phyloP scores from a whole-genome alignment of 92 coral and sea anemone species.

The Epizoanthus stellaris region DNA sequence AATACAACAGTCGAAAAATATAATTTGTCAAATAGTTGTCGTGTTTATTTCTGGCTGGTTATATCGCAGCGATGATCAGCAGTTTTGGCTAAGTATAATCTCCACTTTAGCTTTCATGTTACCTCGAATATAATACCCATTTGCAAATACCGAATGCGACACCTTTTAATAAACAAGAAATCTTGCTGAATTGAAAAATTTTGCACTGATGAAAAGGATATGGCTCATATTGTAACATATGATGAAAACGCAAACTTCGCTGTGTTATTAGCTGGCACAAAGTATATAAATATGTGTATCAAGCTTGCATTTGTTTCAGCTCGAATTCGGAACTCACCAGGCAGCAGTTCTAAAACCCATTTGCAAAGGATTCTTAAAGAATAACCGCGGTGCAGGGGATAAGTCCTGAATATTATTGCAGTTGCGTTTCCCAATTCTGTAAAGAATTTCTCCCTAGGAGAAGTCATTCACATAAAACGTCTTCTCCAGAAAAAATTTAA shows the following conservation, averaged over 20 bases:
- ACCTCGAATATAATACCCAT: background rate
- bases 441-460: no score
- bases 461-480: no score
- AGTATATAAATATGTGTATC: background rate
- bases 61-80: background rate
- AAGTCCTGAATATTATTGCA: no score
- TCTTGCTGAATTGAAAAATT: conserved; percentile 6
- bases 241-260: background rate
- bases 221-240: background rate
- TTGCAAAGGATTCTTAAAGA: no score
- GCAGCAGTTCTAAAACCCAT: no score
- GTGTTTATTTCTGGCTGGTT: background rate
- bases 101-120: background rate
- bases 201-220: background rate
- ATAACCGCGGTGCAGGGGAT: no score
- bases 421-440: no score
- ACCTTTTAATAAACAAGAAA: background rate
- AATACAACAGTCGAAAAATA: background rate
- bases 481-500: no score
- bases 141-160: background rate
- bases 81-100: background rate
- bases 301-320: background rate
- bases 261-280: background rate
- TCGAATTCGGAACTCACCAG: no score
- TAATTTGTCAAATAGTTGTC: background rate